phyloP scores from a whole-genome alignment of 2,113 vertebrate genomes.

The Catagonus wagneri region DNA sequence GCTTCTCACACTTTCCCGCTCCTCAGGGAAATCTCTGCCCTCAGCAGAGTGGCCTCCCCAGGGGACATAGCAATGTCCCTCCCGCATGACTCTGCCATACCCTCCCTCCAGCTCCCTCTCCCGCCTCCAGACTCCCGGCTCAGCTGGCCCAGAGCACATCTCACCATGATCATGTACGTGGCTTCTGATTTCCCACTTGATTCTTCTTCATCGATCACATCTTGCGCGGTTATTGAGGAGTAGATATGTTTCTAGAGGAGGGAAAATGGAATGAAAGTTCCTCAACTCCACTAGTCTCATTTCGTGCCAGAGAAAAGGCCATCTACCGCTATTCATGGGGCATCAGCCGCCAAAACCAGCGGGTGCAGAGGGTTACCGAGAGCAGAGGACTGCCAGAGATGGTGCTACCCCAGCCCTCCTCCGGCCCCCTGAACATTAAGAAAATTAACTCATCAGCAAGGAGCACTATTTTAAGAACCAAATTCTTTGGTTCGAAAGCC shows the following conservation, averaged over 20 bases:
- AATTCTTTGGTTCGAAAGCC: constrained; percentile 22
- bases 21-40: neutral
- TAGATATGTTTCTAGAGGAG: constrained; percentile 78
- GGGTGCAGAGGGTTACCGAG: neutral
- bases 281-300: neutral
- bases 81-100: fast-evolving
- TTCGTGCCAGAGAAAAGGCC: neutral
- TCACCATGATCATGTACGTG: constrained; percentile 88
- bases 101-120: neutral
- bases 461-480: neutral
- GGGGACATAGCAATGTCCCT: neutral
- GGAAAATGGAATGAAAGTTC: neutral
- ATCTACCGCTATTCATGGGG: neutral
- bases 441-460: neutral
- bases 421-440: neutral
- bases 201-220: constrained; percentile 48
- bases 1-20: neutral
- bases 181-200: constrained; percentile 75
- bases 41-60: neutral
- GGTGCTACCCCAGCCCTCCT: too few relatives aligned
- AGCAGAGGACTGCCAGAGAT: too few relatives aligned
- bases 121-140: neutral
- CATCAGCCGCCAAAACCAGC: neutral
- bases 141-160: neutral
- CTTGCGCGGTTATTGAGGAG: constrained; percentile 57